phyloP scores from a whole-genome alignment of 2,888 invertebrate species.

The Phrixothrix hirtus region DNA sequence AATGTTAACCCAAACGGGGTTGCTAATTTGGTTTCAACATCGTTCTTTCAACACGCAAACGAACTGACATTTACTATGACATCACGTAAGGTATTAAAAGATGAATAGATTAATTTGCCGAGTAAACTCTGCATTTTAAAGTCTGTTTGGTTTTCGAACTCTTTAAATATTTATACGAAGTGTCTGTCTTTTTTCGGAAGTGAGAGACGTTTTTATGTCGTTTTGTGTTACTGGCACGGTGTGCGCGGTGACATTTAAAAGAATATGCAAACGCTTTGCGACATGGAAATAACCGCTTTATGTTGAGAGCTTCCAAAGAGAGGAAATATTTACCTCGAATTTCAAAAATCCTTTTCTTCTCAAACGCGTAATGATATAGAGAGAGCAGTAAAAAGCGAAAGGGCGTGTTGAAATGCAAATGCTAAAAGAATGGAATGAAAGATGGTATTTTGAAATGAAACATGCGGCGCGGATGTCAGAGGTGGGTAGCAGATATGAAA shows the following conservation, averaged over 20 bases:
- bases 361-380: slow-evolving; percentile 37
- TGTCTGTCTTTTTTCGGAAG: too few species aligned
- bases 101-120: too few species aligned
- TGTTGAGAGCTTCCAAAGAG: slow-evolving; percentile 11
- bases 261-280: slow-evolving; percentile 18
- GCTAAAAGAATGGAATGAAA: slow-evolving; percentile 54
- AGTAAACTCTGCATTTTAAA: too few species aligned
- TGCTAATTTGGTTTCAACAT: too few species aligned
- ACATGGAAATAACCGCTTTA: slow-evolving; percentile 20
- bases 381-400: slow-evolving; percentile 31
- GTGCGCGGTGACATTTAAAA: slow-evolving; percentile 13
- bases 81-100: too few species aligned
- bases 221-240: slow-evolving; percentile 10
- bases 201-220: too few species aligned
- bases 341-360: slow-evolving; percentile 33
- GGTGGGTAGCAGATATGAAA: slow-evolving; percentile 54
- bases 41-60: too few species aligned
- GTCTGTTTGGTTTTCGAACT: too few species aligned
- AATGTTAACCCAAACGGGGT: too few species aligned
- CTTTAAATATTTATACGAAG: too few species aligned
- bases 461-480: slow-evolving; percentile 53
- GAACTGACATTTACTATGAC: too few species aligned
- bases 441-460: slow-evolving; percentile 54
- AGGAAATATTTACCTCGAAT: slow-evolving; percentile 30
- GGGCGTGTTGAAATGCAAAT: slow-evolving; percentile 51